Evolutionary conservation across 92 coral and sea anemone genomes (phyloP).

Genomic region (Zoanthus solanderi): DNA sequence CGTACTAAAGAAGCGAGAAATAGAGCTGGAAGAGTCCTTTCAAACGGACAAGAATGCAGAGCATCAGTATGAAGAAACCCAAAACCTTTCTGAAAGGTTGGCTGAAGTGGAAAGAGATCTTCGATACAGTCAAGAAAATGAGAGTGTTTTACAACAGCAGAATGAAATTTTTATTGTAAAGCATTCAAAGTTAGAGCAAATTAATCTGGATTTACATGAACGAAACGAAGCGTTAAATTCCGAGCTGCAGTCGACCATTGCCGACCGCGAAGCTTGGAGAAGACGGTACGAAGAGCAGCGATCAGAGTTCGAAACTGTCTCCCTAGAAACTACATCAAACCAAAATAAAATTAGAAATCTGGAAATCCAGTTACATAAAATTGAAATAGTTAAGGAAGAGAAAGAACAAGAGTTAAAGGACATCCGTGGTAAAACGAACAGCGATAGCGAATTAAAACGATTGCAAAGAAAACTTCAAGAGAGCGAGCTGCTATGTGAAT

Average conservation of each 20-base stretch:
- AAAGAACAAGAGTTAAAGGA: constrained; percentile 66
- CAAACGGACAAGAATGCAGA: constrained; percentile 53
- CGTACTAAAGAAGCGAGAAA: constrained; percentile 60
- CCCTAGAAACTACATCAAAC: constrained; percentile 65
- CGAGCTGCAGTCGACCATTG: constrained; percentile 72
- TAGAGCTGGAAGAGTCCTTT: constrained; percentile 61
- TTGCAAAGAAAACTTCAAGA: constrained; percentile 81
- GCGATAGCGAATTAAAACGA: constrained; percentile 61
- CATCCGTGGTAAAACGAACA: constrained; percentile 55
- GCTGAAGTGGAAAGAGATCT: constrained; percentile 64
- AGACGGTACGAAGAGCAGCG: constrained; percentile 75
- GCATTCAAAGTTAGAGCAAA: constrained; percentile 76
- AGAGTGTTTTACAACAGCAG: constrained; percentile 71
- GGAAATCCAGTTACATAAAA: constrained; percentile 76
- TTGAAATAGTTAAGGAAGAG: constrained; percentile 70
- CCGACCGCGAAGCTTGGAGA: constrained; percentile 70
- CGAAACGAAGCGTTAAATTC: constrained; percentile 71
- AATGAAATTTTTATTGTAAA: constrained; percentile 72
- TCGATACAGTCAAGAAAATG: constrained; percentile 73
- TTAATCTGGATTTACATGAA: constrained; percentile 67
- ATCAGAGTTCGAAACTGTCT: constrained; percentile 65
- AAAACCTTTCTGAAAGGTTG: constrained; percentile 62
- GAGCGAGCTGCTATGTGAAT: constrained; percentile 65
- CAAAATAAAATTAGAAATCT: constrained; percentile 69
- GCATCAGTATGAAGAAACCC: constrained; percentile 59